A percentile compares a stretch with the other conserved stretches of the same genome.
These are phyloP conservation scores for Steinernema carpocapsae DNA, from an alignment of 2,888 invertebrate species.

Conservation along the genomic window DNA sequence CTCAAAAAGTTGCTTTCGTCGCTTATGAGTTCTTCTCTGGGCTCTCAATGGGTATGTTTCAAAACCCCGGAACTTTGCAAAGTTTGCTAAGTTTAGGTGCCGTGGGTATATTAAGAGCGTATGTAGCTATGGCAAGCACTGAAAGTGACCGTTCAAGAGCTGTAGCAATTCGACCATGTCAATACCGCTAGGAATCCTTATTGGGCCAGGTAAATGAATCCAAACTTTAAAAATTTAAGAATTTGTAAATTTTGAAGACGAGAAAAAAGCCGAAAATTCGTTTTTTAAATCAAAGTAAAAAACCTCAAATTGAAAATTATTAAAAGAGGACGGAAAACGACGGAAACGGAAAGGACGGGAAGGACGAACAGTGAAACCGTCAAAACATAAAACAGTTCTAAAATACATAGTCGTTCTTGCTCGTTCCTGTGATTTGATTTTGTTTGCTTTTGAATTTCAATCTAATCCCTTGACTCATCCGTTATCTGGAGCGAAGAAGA, in stretches of 20 bases:
- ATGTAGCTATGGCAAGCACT: conserved; percentile 40
- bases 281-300: conserved; percentile 34
- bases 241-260: too few relatives aligned
- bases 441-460: too few relatives aligned
- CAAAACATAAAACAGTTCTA: too few relatives aligned
- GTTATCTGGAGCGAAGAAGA: not conserved
- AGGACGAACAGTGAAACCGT: too few relatives aligned
- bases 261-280: too few relatives aligned
- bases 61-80: conserved; percentile 11
- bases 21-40: conserved; percentile 3
- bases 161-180: conserved; percentile 37
- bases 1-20: not conserved
- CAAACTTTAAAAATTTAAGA: too few relatives aligned
- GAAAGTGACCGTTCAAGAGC: conserved; percentile 44
- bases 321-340: not conserved
- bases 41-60: conserved; percentile 26
- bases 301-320: not conserved
- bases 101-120: conserved; percentile 38
- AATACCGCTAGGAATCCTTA: conserved; percentile 38
- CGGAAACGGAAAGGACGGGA: too few relatives aligned
- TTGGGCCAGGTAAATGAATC: conserved; percentile 42
- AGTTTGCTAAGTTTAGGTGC: conserved; percentile 24
- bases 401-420: too few relatives aligned
- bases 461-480: not conserved
- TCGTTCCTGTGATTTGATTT: too few relatives aligned